Conservation (phyloP, 2,113 vertebrate genomes). For the Neogobius melanostomus region DNA sequence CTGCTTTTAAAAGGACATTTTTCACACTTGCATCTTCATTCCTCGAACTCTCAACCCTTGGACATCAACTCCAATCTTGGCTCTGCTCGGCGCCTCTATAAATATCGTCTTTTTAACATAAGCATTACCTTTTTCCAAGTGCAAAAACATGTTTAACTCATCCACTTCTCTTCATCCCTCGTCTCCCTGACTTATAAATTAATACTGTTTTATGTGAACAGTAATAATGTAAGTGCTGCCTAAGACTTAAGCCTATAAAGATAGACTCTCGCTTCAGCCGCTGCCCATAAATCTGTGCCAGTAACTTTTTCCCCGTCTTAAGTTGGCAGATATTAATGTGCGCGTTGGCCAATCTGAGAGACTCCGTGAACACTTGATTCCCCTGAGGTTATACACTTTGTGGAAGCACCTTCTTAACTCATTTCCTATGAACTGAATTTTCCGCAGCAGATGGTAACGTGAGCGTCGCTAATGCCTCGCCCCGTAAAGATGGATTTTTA, state of each 20-base stretch:
- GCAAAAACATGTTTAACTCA: slow-evolving; percentile 14
- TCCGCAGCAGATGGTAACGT: slow-evolving; percentile 65
- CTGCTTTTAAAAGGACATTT: not conserved
- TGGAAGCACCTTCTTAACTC: slow-evolving; percentile 4
- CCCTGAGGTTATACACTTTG: slow-evolving; percentile 44
- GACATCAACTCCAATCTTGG: slow-evolving; percentile 12
- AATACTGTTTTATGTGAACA: slow-evolving; percentile 49
- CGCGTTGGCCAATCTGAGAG: slow-evolving; percentile 50
- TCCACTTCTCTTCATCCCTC: not conserved
- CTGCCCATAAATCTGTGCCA: slow-evolving; percentile 45
- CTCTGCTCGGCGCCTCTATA: slow-evolving; percentile 26
- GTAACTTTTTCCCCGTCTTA: slow-evolving; percentile 34
- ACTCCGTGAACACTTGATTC: slow-evolving; percentile 54
- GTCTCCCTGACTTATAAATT: slow-evolving; percentile 25
- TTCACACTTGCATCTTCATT: not conserved
- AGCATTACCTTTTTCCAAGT: slow-evolving; percentile 10
- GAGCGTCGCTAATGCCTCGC: slow-evolving; percentile 66
- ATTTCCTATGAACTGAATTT: slow-evolving; percentile 49
- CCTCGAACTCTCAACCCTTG: slow-evolving; percentile 10
- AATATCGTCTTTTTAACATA: slow-evolving; percentile 37
- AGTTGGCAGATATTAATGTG: slow-evolving; percentile 50
- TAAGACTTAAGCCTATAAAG: slow-evolving; percentile 62
- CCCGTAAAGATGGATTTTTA: slow-evolving; percentile 70
- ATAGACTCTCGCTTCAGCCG: slow-evolving; percentile 47
- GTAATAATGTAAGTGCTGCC: slow-evolving; percentile 69